These are phyloP conservation scores for Drosophila sp. DNA, from an alignment of 1,140 invertebrate genomes.

Conservation along the genomic window DNA sequence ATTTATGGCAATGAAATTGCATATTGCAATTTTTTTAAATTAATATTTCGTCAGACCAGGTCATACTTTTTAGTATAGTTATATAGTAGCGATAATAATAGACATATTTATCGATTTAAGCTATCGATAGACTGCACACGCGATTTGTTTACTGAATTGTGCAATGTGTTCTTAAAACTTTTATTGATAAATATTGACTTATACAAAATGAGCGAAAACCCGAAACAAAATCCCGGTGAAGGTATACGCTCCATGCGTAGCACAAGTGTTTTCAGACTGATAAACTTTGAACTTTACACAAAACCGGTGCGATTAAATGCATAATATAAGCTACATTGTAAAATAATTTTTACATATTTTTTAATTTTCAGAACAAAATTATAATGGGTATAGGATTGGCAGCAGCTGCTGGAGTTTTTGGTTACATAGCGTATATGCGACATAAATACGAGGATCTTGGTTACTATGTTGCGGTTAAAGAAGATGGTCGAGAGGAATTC, in stretches of 20 bases:
- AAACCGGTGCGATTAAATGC: slow-evolving; percentile 89
- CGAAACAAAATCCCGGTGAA: slow-evolving; percentile 87
- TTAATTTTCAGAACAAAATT: slow-evolving; percentile 88
- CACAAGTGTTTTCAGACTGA: slow-evolving; percentile 88
- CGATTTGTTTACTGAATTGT: slow-evolving; percentile 61
- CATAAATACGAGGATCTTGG: slow-evolving; percentile 90
- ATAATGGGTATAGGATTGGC: slow-evolving; percentile 91
- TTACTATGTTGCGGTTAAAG: slow-evolving; percentile 90
- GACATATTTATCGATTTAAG: slow-evolving; percentile 3
- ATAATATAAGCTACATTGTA: neutral
- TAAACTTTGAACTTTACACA: slow-evolving; percentile 93
- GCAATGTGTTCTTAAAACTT: slow-evolving; percentile 44
- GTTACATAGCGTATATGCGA: slow-evolving; percentile 93
- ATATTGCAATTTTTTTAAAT: no score
- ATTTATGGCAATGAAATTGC: no score
- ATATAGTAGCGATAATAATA: no score
- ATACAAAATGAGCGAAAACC: slow-evolving; percentile 51
- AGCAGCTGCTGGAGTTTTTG: slow-evolving; percentile 89
- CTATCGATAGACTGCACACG: slow-evolving; percentile 39
- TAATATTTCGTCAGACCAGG: no score
- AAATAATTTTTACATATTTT: neutral
- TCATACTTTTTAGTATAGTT: no score
- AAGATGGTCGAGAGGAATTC: slow-evolving; percentile 90
- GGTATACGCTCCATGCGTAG: slow-evolving; percentile 90
- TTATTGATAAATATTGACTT: neutral